Percentiles rank a stretch among this genome's conserved stretches.
These are phyloP conservation scores for Heteromormyrus szaboi DNA, from an alignment of 2,797 vertebrate species.

Conservation along the genomic window DNA sequence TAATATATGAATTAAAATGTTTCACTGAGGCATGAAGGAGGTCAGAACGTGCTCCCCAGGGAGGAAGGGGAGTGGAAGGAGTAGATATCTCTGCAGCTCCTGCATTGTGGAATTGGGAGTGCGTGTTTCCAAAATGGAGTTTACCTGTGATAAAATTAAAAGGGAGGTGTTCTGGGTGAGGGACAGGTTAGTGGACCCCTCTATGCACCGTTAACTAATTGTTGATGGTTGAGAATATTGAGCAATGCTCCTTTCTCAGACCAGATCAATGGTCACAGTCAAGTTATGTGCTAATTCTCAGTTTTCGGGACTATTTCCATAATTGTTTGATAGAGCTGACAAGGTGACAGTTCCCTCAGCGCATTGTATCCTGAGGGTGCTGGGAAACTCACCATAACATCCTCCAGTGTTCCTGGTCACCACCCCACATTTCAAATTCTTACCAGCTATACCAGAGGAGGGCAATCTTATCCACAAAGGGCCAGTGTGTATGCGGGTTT, in stretches of 20 bases:
- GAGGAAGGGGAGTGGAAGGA: neutral
- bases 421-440: neutral
- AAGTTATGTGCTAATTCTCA: neutral
- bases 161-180: neutral
- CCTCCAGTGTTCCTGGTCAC: neutral
- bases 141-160: neutral
- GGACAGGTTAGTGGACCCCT: neutral
- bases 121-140: neutral
- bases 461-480: neutral
- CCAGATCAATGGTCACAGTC: neutral
- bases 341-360: neutral
- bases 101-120: neutral
- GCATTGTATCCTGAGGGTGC: neutral
- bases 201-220: neutral
- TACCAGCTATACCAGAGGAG: neutral
- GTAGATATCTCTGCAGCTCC: neutral
- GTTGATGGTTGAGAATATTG: neutral
- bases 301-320: neutral
- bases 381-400: neutral
- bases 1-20: constrained; percentile 12
- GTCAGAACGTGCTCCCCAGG: constrained; percentile 1
- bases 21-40: constrained; percentile 6
- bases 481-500: neutral
- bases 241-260: neutral
- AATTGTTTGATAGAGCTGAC: neutral